These are phyloP conservation scores for Drosophila tropicalis DNA, from an alignment of 1,140 invertebrate genomes.

Conservation along the genomic window DNA sequence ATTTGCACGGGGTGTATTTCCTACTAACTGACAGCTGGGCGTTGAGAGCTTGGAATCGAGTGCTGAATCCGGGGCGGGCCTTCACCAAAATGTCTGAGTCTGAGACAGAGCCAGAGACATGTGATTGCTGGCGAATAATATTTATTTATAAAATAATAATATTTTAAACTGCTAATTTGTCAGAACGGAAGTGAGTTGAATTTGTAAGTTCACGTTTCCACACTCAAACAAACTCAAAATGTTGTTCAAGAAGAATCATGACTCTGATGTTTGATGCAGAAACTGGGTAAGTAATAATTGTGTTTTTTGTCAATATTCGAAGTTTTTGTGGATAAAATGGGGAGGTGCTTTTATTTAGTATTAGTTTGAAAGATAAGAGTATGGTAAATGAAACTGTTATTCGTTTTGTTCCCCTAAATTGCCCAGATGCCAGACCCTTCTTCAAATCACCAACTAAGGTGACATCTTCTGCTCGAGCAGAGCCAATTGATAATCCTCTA, in stretches of 20 bases:
- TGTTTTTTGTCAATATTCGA: too few relatives aligned
- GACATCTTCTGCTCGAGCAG: too few relatives aligned
- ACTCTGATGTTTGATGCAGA: too few relatives aligned
- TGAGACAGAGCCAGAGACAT: slow-evolving; percentile 13
- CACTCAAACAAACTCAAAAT: neutral
- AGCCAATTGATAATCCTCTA: too few relatives aligned
- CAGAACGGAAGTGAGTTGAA: slow-evolving; percentile 42
- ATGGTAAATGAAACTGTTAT: too few relatives aligned
- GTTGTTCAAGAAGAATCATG: neutral
- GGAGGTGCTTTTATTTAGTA: too few relatives aligned
- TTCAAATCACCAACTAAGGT: too few relatives aligned
- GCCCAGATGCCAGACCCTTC: too few relatives aligned
- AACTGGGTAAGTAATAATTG: too few relatives aligned
- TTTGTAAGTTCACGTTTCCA: neutral
- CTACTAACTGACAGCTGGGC: slow-evolving; percentile 53
- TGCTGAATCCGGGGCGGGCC: slow-evolving; percentile 21
- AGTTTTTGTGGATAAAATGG: too few relatives aligned
- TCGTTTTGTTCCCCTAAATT: too few relatives aligned
- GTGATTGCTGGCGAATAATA: slow-evolving; percentile 33
- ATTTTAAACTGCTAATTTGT: slow-evolving; percentile 43
- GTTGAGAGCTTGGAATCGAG: neutral
- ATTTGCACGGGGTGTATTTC: slow-evolving; percentile 48
- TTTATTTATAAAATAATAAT: slow-evolving; percentile 45
- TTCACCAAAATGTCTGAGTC: neutral
- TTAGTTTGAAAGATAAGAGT: too few relatives aligned